Evolutionary conservation across 1,140 invertebrate genomes (phyloP).

Genomic region (Bombus ignitus): DNA sequence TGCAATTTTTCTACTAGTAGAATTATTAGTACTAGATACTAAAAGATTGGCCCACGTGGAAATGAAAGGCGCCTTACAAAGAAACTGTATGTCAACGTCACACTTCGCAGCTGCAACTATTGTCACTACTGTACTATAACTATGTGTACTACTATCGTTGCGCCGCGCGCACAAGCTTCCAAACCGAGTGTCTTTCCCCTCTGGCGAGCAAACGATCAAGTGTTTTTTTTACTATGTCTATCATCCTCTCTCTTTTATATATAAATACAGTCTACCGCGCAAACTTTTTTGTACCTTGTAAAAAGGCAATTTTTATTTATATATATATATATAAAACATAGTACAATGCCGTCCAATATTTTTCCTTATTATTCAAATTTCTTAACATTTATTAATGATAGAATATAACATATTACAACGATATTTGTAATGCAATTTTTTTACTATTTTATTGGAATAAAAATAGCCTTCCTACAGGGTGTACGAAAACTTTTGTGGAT

Average conservation of each 20-base stretch:
- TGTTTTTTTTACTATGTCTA: background rate
- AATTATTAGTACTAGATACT: background rate
- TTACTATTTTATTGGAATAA: background rate
- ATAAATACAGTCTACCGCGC: background rate
- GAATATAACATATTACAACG: too few relatives aligned
- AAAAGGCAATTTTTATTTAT: background rate
- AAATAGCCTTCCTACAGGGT: background rate
- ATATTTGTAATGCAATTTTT: background rate
- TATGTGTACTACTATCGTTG: slow-evolving; percentile 82
- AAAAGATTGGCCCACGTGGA: background rate
- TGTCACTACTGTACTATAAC: slow-evolving; percentile 83
- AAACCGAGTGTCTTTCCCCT: slow-evolving; percentile 49
- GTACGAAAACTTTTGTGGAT: background rate
- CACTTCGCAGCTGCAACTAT: slow-evolving; percentile 81
- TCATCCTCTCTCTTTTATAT: background rate
- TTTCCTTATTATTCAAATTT: too few relatives aligned
- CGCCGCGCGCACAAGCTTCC: slow-evolving; percentile 80
- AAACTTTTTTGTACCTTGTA: background rate
- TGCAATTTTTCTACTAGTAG: background rate
- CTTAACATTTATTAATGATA: too few relatives aligned
- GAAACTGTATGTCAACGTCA: slow-evolving; percentile 77
- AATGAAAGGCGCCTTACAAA: slow-evolving; percentile 68
- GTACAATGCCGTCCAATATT: too few relatives aligned
- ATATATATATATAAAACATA: too few relatives aligned
- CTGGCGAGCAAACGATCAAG: slow-evolving; percentile 41